Percentiles rank a stretch among this genome's conserved stretches.
Conservation (phyloP, 2,888 invertebrate genomes). For the Oscheius sp. region DNA sequence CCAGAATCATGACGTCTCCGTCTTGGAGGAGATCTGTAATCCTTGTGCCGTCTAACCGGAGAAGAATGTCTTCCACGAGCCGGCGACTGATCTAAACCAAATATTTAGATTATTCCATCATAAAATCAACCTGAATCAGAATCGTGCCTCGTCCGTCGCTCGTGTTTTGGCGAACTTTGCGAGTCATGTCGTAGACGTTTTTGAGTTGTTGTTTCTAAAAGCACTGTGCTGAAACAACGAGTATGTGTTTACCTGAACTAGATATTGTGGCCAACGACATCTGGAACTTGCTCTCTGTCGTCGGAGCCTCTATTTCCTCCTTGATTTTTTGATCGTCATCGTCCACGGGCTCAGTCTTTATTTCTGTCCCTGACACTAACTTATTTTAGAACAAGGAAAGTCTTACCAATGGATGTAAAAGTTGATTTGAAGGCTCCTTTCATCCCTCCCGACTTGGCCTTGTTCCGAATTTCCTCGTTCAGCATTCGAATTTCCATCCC, state of each 20-base stretch:
- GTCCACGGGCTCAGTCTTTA: conserved; percentile 1
- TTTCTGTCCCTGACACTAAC: neutral
- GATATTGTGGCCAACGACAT: neutral
- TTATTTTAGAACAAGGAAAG: neutral
- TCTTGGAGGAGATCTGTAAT: conserved; percentile 22
- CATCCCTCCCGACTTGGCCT: conserved; percentile 13
- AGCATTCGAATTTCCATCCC: conserved; percentile 51
- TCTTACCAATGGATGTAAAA: conserved; percentile 14
- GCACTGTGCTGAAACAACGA: neutral
- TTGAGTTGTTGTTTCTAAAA: neutral
- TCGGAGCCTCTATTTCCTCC: neutral
- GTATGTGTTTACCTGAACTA: neutral
- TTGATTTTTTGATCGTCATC: conserved; percentile 11
- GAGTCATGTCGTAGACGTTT: conserved; percentile 24
- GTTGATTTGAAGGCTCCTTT: conserved; percentile 25
- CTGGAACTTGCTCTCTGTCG: conserved; percentile 6
- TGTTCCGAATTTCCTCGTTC: conserved; percentile 45
- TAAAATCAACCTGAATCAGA: conserved; percentile 31
- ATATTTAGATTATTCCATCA: neutral
- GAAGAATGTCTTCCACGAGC: conserved; percentile 4
- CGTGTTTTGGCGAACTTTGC: conserved; percentile 38
- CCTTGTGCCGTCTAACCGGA: neutral
- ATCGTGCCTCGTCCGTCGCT: conserved; percentile 39
- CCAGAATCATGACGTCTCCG: conserved; percentile 21
- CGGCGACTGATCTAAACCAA: conserved; percentile 15